Evolutionary conservation across 2,113 vertebrate species (phyloP).

Genomic region (Cephalopterus ornatus): DNA sequence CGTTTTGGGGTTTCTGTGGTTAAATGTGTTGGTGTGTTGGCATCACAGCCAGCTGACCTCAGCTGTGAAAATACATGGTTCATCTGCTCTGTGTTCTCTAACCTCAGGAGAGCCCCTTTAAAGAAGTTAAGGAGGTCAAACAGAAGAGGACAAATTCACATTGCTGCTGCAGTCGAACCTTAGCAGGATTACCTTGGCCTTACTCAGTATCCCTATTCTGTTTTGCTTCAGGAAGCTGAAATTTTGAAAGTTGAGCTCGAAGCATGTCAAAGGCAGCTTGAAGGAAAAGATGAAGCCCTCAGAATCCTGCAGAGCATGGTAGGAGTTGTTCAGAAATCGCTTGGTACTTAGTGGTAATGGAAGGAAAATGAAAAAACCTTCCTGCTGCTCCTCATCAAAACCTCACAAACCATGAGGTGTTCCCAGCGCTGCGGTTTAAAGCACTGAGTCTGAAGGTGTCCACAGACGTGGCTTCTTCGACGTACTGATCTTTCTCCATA

Average conservation of each 20-base stretch:
- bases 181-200: neutral
- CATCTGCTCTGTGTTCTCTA: neutral
- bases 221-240: conserved; percentile 78
- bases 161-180: neutral
- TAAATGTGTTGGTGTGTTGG: neutral
- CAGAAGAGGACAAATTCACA: neutral
- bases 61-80: neutral
- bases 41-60: neutral
- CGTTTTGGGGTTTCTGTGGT: neutral
- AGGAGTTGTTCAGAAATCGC: conserved; percentile 12
- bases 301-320: conserved; percentile 93
- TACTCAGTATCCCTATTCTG: neutral
- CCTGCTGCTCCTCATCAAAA: neutral
- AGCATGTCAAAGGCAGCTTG: conserved; percentile 84
- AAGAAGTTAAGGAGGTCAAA: neutral
- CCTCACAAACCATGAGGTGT: neutral
- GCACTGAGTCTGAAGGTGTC: neutral
- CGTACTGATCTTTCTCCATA: neutral
- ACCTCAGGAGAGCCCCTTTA: neutral
- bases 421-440: neutral
- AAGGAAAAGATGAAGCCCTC: conserved; percentile 92
- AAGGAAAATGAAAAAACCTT: neutral
- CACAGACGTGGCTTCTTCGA: neutral
- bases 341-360: neutral
- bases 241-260: conserved; percentile 86